Evolutionary conservation across 37 sponge, comb jelly and placozoan species (phyloP).

Genomic region (Lycopodina hypogea): DNA sequence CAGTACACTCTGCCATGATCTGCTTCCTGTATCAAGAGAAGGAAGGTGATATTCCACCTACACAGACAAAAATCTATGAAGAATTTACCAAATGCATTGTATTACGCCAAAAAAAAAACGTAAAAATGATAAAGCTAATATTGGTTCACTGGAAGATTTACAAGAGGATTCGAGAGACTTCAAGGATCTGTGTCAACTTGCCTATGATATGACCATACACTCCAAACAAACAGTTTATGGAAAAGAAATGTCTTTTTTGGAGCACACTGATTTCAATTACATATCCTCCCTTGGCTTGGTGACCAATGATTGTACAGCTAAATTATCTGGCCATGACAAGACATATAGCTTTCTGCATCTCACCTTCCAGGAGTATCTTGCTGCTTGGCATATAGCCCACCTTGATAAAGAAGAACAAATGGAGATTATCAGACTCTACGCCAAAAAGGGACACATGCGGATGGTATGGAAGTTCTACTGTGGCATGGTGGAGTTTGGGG

Average conservation of each 20-base stretch:
- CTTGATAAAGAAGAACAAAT: background rate
- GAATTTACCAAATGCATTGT: conserved; percentile 18
- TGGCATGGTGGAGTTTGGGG: background rate
- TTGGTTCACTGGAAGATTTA: background rate
- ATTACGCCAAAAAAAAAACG: background rate
- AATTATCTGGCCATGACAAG: background rate
- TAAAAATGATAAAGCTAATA: background rate
- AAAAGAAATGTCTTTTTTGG: background rate
- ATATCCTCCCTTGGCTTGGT: conserved; percentile 12
- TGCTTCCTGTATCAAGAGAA: conserved; percentile 1
- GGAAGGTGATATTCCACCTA: conserved; percentile 3
- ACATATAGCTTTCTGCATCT: conserved; percentile 31
- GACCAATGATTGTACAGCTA: background rate
- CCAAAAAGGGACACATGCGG: background rate
- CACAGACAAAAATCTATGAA: conserved; percentile 27
- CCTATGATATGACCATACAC: conserved; percentile 3
- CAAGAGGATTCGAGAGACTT: background rate
- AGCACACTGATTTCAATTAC: background rate
- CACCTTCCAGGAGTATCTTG: conserved; percentile 27
- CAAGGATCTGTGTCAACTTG: conserved; percentile 4
- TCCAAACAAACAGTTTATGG: background rate
- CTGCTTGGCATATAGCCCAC: conserved; percentile 13
- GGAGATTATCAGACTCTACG: background rate
- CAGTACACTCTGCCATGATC: conserved; percentile 28
- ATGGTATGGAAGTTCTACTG: conserved; percentile 26